Evolutionary conservation across 2,113 vertebrate species (phyloP), one percentile per base, ranked within the genome.

Genomic region (Echinops telfairi): DNA sequence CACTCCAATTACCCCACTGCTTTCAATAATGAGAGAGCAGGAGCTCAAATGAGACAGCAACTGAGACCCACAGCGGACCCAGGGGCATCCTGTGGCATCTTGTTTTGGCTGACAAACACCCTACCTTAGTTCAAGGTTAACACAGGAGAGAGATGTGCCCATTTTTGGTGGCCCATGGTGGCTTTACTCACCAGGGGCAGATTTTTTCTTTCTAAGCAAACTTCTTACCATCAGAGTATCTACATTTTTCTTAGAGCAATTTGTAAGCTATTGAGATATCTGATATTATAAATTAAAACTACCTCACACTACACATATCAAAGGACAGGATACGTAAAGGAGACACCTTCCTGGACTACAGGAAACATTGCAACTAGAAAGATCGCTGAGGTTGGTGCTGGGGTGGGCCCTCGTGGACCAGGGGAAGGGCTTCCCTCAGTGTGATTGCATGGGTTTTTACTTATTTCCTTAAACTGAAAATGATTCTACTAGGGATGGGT

Each of bases 81-180:
- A 40, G 10, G 29, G 20, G 25, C 22, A 8, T 3, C 0, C 31
- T 9, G 38, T 3, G 23, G 19, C 1, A 3, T 9, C 57, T 14
- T 0, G 9, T 2, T 60, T 36, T 22, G 11, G 25, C 36, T 64
- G 29, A 0, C 0, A 7, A 11, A 40, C 64, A 43, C 0, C 43
- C 43, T 10, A 47, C 43, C 2, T 2, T 0, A 64, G 57, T 4
- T 86, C 58, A 11, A 9, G 1, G 43, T 9, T 1, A 64, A 60
- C 33, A 68, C 57, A 11, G 0, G 15, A 40, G 0, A 2, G 15
- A n/a, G 22, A 8, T 0, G 1, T 23, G 70, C 1, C 2, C 1
- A 0, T 15, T 36, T 93, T 5, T 66, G 60, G 15, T n/a, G 31
- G 9, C 20, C 25, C 71, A 68, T 43, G 79, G 23, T 83, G n/a